Conservation (phyloP, 1,140 invertebrate species). For the Apis florea region DNA sequence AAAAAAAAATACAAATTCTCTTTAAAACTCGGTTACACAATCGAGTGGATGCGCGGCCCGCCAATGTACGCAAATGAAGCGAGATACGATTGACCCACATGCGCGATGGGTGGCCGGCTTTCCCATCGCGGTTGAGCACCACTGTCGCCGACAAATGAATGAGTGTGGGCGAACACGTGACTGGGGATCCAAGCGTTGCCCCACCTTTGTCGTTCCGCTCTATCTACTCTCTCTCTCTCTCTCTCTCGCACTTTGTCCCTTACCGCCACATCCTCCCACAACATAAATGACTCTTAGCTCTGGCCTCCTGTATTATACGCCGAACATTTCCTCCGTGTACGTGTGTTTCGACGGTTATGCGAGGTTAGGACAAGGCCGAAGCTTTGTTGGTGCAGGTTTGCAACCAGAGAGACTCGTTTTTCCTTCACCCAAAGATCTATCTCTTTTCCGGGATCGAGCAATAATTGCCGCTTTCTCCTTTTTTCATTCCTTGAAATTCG, state of each 20-base stretch:
- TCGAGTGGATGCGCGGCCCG: neutral
- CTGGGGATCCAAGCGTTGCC: constrained; percentile 65
- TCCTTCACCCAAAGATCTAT: too few relatives aligned
- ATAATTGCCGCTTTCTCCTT: too few relatives aligned
- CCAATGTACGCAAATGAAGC: constrained; percentile 40
- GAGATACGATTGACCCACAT: constrained; percentile 66
- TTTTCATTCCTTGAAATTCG: too few relatives aligned
- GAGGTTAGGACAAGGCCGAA: constrained; percentile 47
- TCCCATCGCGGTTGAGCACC: constrained; percentile 65
- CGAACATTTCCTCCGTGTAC: neutral
- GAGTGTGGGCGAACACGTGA: constrained; percentile 76
- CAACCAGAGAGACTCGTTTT: constrained; percentile 16
- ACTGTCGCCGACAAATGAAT: constrained; percentile 75
- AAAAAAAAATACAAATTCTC: neutral
- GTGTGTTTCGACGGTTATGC: constrained; percentile 38
- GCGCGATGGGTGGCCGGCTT: constrained; percentile 63
- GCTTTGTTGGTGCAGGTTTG: neutral
- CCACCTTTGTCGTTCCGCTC: constrained; percentile 13
- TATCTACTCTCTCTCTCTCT: constrained; percentile 6
- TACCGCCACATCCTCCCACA: constrained; percentile 41
- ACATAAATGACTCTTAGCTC: constrained; percentile 60
- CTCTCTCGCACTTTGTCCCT: constrained; percentile 8
- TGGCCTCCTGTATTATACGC: constrained; percentile 37
- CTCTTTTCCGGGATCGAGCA: too few relatives aligned
- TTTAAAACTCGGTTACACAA: constrained; percentile 2